A percentile compares a stretch with the other conserved stretches of the same genome.
These are phyloP conservation scores for Felis catus DNA, from an alignment of 2,113 vertebrate species.

Conservation along the genomic window F.catus_Fca126_mat1.0 CM031428.1:48251001-48251500, in stretches of 20 bases:
- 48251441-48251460: background rate
- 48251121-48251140: background rate
- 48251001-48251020: background rate
- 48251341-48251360: background rate
- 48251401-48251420: background rate
- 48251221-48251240: rapidly evolving
- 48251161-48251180: background rate
- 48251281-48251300: background rate
- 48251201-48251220: background rate
- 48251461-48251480: background rate
- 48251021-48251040: background rate
- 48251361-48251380: background rate
- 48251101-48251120: background rate
- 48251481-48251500: background rate
- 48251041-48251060: background rate
- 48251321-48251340: background rate
- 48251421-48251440: background rate
- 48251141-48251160: rapidly evolving
- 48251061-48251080: background rate
- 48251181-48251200: background rate
- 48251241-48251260: background rate
- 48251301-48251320: background rate
- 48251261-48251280: background rate
- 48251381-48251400: background rate
- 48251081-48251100: no score